These are phyloP conservation scores for Percopsis omiscomaycus DNA, from an alignment of 2,797 vertebrate species.

Conservation along the genomic window DNA sequence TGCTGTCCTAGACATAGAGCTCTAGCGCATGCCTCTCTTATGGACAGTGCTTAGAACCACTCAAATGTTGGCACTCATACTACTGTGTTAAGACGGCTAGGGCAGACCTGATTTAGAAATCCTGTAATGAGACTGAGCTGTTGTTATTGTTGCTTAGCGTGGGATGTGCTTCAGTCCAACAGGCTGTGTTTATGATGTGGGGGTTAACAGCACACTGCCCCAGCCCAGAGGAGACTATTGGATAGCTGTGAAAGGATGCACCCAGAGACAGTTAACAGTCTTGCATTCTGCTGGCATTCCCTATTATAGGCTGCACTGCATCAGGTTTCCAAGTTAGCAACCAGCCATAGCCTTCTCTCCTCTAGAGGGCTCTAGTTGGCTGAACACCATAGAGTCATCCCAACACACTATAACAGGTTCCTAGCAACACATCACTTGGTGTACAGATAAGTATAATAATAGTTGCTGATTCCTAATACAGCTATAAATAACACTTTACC, in stretches of 20 bases:
- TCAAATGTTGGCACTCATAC: conserved; percentile 3
- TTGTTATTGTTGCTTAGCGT: not conserved
- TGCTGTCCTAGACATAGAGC: not conserved
- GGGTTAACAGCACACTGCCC: conserved; percentile 1
- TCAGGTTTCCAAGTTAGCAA: conserved; percentile 24
- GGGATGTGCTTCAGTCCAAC: conserved; percentile 7
- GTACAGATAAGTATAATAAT: not conserved
- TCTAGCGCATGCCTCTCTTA: not conserved
- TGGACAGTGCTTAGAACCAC: not conserved
- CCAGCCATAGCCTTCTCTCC: conserved; percentile 23
- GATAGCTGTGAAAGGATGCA: conserved; percentile 23
- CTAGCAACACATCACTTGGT: conserved; percentile 2
- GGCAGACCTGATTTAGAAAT: conserved; percentile 18
- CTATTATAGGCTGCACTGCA: conserved; percentile 40
- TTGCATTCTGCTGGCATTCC: conserved; percentile 23
- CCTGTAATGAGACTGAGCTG: conserved; percentile 11
- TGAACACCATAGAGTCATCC: conserved; percentile 15
- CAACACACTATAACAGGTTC: conserved; percentile 20
- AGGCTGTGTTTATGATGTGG: conserved; percentile 13
- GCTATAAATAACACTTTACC: not conserved
- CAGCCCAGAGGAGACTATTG: conserved; percentile 18
- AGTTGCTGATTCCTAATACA: not conserved
- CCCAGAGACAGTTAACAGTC: conserved; percentile 29
- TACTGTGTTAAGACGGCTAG: conserved; percentile 12
- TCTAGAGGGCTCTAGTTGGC: conserved; percentile 23